These are phyloP conservation scores for Drosophila setifemur DNA, from an alignment of 1,140 invertebrate species.

Conservation along the genomic window DNA sequence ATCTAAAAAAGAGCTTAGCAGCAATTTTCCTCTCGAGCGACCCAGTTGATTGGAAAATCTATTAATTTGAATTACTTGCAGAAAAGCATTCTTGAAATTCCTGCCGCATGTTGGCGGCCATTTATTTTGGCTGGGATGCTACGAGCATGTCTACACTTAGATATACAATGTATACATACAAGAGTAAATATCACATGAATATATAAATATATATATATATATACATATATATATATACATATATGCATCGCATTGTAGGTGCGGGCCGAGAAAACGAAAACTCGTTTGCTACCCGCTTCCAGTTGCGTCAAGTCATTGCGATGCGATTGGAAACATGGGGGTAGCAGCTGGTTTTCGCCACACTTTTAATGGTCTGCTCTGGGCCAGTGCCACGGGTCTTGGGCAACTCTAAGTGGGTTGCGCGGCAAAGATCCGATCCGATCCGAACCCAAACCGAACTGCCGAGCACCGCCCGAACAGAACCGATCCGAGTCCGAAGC, in stretches of 20 bases:
- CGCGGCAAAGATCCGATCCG: conserved; percentile 27
- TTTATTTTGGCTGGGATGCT: conserved; percentile 7
- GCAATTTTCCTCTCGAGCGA: conserved; percentile 16
- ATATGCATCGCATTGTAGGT: conserved; percentile 22
- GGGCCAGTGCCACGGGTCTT: conserved; percentile 53
- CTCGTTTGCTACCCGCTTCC: conserved; percentile 69
- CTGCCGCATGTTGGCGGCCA: conserved; percentile 28
- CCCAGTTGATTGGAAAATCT: conserved; percentile 50
- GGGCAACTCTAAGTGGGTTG: conserved; percentile 75
- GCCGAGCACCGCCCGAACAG: conserved; percentile 17
- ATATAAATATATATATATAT: conserved; percentile 1
- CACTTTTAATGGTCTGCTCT: conserved; percentile 57
- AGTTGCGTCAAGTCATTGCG: conserved; percentile 62
- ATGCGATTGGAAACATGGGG: conserved; percentile 64
- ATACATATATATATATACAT: conserved; percentile 1
- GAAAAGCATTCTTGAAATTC: conserved; percentile 55
- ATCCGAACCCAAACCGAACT: conserved; percentile 3
- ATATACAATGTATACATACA: not conserved
- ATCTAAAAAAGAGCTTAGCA: not conserved
- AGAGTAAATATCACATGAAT: not conserved
- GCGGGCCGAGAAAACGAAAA: conserved; percentile 43
- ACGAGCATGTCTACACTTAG: not conserved
- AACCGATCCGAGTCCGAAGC: conserved; percentile 22
- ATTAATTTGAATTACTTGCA: conserved; percentile 73
- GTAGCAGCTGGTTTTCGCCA: conserved; percentile 73